Evolutionary conservation across 2,888 invertebrate genomes (phyloP), one percentile per base, ranked within the genome.

Genomic region (Phalangium opilio): DNA sequence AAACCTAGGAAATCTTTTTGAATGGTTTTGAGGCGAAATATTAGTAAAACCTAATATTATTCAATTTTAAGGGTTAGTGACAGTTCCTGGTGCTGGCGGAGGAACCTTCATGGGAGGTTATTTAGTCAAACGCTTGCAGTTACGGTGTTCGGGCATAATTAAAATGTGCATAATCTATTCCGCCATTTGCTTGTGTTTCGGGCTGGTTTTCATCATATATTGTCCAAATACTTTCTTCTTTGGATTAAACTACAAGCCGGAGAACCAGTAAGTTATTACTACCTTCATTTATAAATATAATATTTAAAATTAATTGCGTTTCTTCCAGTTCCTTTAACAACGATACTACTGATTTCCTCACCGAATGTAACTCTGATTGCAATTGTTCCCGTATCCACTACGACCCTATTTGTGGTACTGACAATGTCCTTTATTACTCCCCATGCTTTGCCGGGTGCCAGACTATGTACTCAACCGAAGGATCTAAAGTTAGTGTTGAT

Each of bases 391-490:
- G 61, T 36, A 70, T 72, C 11, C 69, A 75, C 46, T 85, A 79
- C 62, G 75, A 80, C 60, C 91, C 91, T 4, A 86, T 95, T 49
- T 95, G 95, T 69, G 90, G 90, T 43, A 83, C 85, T 69, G 85
- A 90, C 65, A 86, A 87, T 21, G 74, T 90, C 55, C 84, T 89
- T 8, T 95, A 89, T 70, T 93, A 89, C 70, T 91, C 91, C 15
- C 91, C 95, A 10, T 95, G 95, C 67, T 87, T 86, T 70, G 95
- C 95, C 44, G 95, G 93, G 48, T 95, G 95, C 66, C 48, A 40
- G 34, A 45, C 36, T 11, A 50, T 47, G 10, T 47, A 50, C 36
- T 49, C 48, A 17, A 18, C 44, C 7, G 46, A 36, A 3, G 45
- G 48, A 36, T 49, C 50, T 4, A 53, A 48, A 43, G 51, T 15